Percentiles rank a stretch among this genome's conserved stretches.
Evolutionary conservation across 2,797 vertebrate species (phyloP).

Genomic region (Mormyrops boulengeri): DNA sequence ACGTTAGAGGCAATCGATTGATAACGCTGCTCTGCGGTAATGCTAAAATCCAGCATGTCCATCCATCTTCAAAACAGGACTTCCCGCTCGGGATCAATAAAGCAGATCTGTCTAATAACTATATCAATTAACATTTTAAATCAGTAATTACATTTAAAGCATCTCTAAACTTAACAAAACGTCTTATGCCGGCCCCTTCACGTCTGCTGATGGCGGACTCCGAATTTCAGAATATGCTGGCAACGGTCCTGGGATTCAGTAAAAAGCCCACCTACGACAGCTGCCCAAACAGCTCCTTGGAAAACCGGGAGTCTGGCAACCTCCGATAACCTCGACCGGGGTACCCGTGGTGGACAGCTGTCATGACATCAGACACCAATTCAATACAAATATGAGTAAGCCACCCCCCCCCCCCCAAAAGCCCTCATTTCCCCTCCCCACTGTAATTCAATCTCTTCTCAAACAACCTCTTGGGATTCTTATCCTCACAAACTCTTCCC

Average conservation of each 20-base stretch:
- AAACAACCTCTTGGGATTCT: slow-evolving; percentile 22
- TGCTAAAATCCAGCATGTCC: background rate
- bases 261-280: background rate
- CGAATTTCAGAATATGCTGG: background rate
- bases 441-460: slow-evolving; percentile 43
- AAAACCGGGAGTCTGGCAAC: background rate
- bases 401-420: slow-evolving; percentile 16
- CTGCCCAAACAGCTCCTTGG: background rate
- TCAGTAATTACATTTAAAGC: background rate
- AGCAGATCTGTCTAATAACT: background rate
- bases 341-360: background rate
- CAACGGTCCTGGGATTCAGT: background rate
- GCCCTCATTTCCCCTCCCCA: slow-evolving; percentile 17
- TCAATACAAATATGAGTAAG: slow-evolving; percentile 31
- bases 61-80: background rate
- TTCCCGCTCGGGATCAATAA: background rate
- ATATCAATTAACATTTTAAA: background rate
- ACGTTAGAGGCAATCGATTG: background rate
- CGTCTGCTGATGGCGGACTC: background rate
- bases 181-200: background rate
- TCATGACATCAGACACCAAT: slow-evolving; percentile 28
- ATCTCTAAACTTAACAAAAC: background rate
- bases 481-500: slow-evolving; percentile 44
- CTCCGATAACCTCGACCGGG: background rate
- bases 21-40: background rate